Evolutionary conservation across 2,888 invertebrate species (phyloP), one percentile per base, ranked within the genome.

Genomic region (Oxyteleia sp.): DNA sequence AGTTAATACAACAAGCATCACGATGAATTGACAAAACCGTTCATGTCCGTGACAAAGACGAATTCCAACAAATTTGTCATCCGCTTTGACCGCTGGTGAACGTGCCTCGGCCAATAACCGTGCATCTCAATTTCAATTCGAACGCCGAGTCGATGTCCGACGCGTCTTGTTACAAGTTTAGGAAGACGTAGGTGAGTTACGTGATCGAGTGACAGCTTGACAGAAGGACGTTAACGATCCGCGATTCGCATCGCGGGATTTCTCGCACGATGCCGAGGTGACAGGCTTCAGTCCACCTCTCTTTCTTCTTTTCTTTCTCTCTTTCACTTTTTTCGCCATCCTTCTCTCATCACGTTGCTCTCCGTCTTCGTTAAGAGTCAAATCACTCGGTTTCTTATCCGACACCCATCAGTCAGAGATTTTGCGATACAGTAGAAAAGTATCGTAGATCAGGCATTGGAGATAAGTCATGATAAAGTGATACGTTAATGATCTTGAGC

Each of bases 111-210:
- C 45, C 63, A 71, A 76, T 76, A 75, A 51, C 43, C 32, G 66
- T 82, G 81, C 84, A 72, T 84, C 79, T 85, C 80, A 82, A 82
- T 82, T 85, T 69, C 55, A 69, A 69, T 64, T 78, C 68, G 20
- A 43, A 55, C 53, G 26, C 29, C 35, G 49, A 69, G 68, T 82
- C 63, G 76, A 59, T 74, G 84, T 82, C 71, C 66, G 38, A 55
- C 57, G 64, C 55, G 66, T 75, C 74, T 63, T 66, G 72, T 76
- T 72, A 59, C 78, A 45, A 66, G 81, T 85, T 85, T 86, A 91
- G 88, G 87, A 90, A 91, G 91, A 91, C 91, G 90, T 92, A 90
- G 91, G 89, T 89, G 91, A 90, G 82, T 87, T 88, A 87, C 88
- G 87, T 88, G 91, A 84, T 80, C 86, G 82, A 85, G 82, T 87